Evolutionary conservation across 2,113 vertebrate genomes (phyloP).

Genomic region (Lipophrys pholis): DNA sequence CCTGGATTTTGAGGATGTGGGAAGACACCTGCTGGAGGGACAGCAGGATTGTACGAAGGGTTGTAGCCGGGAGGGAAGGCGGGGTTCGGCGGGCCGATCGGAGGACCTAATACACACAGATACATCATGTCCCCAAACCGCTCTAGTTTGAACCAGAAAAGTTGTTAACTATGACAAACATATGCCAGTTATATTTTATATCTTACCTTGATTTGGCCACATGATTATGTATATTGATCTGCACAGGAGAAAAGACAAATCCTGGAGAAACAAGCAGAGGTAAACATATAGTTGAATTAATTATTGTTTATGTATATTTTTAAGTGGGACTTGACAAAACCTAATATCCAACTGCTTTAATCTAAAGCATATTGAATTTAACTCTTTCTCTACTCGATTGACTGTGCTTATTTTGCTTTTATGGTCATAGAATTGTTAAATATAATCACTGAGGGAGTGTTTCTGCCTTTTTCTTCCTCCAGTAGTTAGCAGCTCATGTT

Average conservation of each 20-base stretch:
- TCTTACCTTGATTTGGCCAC: slow-evolving; percentile 83
- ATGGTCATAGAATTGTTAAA: too few relatives aligned
- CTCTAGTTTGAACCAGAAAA: not conserved
- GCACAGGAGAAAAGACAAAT: slow-evolving; percentile 8
- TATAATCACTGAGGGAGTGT: too few relatives aligned
- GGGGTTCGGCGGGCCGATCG: slow-evolving; percentile 63
- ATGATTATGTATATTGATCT: slow-evolving; percentile 48
- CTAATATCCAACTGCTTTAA: too few relatives aligned
- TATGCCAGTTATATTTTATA: not conserved
- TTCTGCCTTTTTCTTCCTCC: too few relatives aligned
- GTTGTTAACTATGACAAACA: not conserved
- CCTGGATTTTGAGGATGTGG: slow-evolving; percentile 68
- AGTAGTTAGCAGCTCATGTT: too few relatives aligned
- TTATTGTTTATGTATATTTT: too few relatives aligned
- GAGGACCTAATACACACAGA: slow-evolving; percentile 51
- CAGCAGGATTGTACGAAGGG: slow-evolving; percentile 65
- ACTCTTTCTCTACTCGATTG: too few relatives aligned
- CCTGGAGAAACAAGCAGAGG: slow-evolving; percentile 29
- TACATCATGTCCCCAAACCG: not conserved
- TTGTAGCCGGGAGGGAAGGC: slow-evolving; percentile 74
- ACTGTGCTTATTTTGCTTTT: too few relatives aligned
- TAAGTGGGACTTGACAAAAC: too few relatives aligned
- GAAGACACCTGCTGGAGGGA: slow-evolving; percentile 54
- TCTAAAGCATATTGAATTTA: too few relatives aligned
- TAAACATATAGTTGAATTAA: not conserved